A percentile compares a stretch with the other conserved stretches of the same genome.
Evolutionary conservation across 2,113 vertebrate species (phyloP).

Genomic region (Saguinus imperator): DNA sequence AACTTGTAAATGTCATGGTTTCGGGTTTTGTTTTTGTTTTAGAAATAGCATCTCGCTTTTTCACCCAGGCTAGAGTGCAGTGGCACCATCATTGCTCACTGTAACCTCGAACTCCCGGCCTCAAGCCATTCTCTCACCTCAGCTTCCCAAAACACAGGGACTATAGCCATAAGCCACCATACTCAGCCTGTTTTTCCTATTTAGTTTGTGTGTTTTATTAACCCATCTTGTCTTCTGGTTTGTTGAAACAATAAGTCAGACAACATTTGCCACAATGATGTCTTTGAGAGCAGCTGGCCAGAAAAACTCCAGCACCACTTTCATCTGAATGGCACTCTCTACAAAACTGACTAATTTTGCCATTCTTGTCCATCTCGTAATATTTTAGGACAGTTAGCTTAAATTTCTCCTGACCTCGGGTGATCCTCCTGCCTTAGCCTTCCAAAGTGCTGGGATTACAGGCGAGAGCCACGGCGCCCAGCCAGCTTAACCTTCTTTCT

Average conservation of each 20-base stretch:
- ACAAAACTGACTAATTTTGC: neutral
- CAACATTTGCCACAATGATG: neutral
- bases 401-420: neutral
- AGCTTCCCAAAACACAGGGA: too few species aligned
- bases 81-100: too few species aligned
- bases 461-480: too few species aligned
- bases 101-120: too few species aligned
- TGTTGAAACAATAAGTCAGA: neutral
- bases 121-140: too few species aligned
- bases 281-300: neutral
- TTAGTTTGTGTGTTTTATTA: neutral
- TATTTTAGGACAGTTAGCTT: neutral
- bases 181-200: too few species aligned
- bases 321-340: neutral
- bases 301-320: neutral
- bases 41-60: too few species aligned
- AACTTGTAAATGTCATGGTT: slow-evolving; percentile 8
- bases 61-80: too few species aligned
- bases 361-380: neutral
- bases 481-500: neutral
- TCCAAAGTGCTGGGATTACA: too few species aligned
- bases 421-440: too few species aligned
- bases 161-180: too few species aligned
- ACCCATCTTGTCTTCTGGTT: neutral
- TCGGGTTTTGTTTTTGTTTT: neutral